Evolutionary conservation across 2,113 vertebrate genomes (phyloP), one percentile per base, ranked within the genome.

Genomic region (Suricata suricatta): DNA sequence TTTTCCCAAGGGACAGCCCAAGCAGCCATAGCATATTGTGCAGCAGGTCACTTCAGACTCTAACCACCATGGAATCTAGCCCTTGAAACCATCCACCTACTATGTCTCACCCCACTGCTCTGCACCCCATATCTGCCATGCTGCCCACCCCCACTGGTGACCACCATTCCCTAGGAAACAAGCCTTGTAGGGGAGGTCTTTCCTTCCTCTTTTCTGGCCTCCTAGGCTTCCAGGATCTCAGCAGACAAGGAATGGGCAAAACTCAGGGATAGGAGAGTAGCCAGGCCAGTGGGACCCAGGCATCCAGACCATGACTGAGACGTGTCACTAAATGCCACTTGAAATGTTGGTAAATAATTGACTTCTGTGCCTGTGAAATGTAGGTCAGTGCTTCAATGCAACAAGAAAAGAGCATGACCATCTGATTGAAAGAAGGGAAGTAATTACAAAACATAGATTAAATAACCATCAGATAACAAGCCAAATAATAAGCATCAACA

Each of bases 361-460:
- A 98, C 97, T 98, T 98, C 97, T 95, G 97, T 83, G 47, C 98
- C 97, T 93, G 2, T 68, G 95, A 93, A 99, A 98, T 98, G 97
- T 98, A 98, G 98, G 98, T 98, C 98, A 98, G 88, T 88, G 96
- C 95, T 8, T 98, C 94, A 97, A 83, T 31, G 96, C 96, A 96
- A 97, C 89, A 91, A 97, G 97, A 97, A 98, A 54, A 98, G 97
- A 96, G 96, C 98, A 96, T 97, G 98, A 88, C 93, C 54, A 80
- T 82, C 93, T 35, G 71, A 98, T 89, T 98, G 96, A 98, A 97
- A 98, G 98, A 98, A 98, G 96, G 96, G 98, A 98, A 98, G 97
- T 98, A 98, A 98, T 98, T 98, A 98, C 97, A 98, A 98, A 98
- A 97, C 97, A 97, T 97, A 98, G 98, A 98, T 98, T 98, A 98